phyloP scores from a whole-genome alignment of 1,140 invertebrate species.

The Melipona quadrifasciata region DNA sequence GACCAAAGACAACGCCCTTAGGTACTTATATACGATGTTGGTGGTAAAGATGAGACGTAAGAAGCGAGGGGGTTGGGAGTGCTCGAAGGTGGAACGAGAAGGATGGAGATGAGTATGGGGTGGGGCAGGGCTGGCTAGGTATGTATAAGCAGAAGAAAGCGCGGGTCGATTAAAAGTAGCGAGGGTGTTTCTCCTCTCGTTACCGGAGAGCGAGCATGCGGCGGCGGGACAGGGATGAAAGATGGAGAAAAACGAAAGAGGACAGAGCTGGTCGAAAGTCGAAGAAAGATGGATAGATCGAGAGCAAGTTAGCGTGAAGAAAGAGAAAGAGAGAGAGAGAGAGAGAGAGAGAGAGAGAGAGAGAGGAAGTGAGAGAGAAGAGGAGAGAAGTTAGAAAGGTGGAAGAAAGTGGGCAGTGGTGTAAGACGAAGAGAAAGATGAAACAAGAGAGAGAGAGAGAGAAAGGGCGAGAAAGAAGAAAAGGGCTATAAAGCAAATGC shows the following conservation, averaged over 20 bases:
- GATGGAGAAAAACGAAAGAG: constrained; percentile 53
- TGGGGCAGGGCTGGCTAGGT: constrained; percentile 69
- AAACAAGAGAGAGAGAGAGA: constrained; percentile 23
- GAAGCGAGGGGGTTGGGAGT: constrained; percentile 57
- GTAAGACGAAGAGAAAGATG: constrained; percentile 48
- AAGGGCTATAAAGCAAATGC: constrained; percentile 59
- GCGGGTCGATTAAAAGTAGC: constrained; percentile 83
- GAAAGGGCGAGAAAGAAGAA: constrained; percentile 47
- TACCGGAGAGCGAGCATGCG: constrained; percentile 75
- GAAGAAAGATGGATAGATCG: constrained; percentile 55
- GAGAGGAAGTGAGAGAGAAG: constrained; percentile 38
- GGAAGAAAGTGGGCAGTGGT: constrained; percentile 68
- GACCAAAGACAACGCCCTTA: constrained; percentile 81
- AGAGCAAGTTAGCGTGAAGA: constrained; percentile 51
- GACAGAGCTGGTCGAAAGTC: constrained; percentile 33
- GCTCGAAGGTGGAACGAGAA: constrained; percentile 55
- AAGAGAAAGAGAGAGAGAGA: constrained; percentile 48
- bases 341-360: constrained; percentile 39
- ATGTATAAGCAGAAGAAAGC: constrained; percentile 82
- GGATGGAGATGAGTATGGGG: constrained; percentile 75
- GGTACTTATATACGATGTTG: constrained; percentile 78
- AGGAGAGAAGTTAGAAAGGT: constrained; percentile 61
- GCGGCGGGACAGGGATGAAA: constrained; percentile 61
- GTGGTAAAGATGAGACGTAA: constrained; percentile 78
- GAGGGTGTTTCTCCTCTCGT: constrained; percentile 83